phyloP scores from a whole-genome alignment of 2,113 vertebrate genomes.

The Triplophysa rosa region DNA sequence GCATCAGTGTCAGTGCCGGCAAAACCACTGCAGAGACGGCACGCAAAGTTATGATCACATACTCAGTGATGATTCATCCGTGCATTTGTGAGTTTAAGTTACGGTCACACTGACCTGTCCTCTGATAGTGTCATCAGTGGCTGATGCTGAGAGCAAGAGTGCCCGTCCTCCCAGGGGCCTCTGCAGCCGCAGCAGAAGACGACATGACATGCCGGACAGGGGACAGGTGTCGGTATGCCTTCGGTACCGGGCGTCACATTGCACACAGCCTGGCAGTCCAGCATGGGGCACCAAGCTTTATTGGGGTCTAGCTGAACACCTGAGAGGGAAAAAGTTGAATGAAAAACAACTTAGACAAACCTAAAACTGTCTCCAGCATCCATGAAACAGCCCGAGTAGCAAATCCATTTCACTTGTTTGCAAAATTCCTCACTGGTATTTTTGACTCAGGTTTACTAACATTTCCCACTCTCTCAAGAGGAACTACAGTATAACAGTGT shows the following conservation, averaged over 20 bases:
- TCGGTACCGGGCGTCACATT: conserved; percentile 63
- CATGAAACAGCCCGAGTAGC: too few relatives aligned
- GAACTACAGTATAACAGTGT: not conserved
- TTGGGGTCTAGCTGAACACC: conserved; percentile 90
- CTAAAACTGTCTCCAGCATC: too few relatives aligned
- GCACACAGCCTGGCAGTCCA: conserved; percentile 89
- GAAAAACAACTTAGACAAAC: not conserved
- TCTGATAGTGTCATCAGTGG: conserved; percentile 56
- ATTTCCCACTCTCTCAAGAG: not conserved
- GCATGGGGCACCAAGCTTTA: conserved; percentile 87
- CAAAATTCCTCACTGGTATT: not conserved
- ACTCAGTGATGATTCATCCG: not conserved
- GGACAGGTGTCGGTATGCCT: conserved; percentile 71
- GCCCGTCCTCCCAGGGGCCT: conserved; percentile 77
- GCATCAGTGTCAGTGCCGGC: conserved; percentile 73
- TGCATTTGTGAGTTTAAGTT: not conserved
- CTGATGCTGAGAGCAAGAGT: conserved; percentile 76
- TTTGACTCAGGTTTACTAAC: not conserved
- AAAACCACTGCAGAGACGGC: conserved; percentile 42
- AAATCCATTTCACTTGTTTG: not conserved
- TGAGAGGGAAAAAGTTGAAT: conserved; percentile 53
- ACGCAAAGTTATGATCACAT: not conserved
- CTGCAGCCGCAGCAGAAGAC: conserved; percentile 89
- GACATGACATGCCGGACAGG: conserved; percentile 79
- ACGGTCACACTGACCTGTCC: conserved; percentile 77